Evolutionary conservation across 2,113 vertebrate genomes (phyloP), one percentile per base, ranked within the genome.

Genomic region (Ornithorhynchus anatinus): DNA sequence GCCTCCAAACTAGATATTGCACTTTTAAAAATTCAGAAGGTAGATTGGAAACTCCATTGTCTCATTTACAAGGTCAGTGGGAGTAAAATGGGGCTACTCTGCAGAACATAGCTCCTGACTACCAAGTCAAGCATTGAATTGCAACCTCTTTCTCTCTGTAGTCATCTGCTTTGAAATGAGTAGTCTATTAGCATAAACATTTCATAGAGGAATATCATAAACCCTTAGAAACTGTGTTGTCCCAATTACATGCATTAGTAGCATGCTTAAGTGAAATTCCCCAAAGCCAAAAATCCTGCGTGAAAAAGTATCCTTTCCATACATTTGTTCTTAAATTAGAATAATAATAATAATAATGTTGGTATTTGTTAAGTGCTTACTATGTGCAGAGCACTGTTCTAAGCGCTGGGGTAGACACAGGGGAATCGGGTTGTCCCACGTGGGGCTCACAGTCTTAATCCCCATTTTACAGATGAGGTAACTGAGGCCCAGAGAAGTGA

Each of bases 11-110:
- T 76, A 36, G 74, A 72, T 64, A 56, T 62, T n/a, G 6, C 32
- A 22, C 2, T 80, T 84, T 62, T 75, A 71, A 79, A 52, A 77
- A 72, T 68, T 64, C 57, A 50, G 25, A 59, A 59, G 40, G 47
- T 50, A 27, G 25, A 29, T 29, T 59, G 68, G 44, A 38, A 53
- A 45, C 27, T 22, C 60, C 60, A 10, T 57, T 11, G 13, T 62
- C 73, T 72, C 59, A 66, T 68, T 61, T 35, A 57, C 4, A 29
- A 19, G 4, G 31, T 57, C n/a, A 9, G 58, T 10, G 39, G 2
- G 3, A 78, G 53, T 7, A 35, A 3, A n/a, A 29, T 12, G 17
- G 44, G 17, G 10, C 70, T 10, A 13, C 38, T 25, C 10, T 4
- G 51, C 43, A 64, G 43, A 59, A 60, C 3, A 36, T 27, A 66